Conservation (phyloP, 2,888 invertebrate species). For the Lagria hirta region DNA sequence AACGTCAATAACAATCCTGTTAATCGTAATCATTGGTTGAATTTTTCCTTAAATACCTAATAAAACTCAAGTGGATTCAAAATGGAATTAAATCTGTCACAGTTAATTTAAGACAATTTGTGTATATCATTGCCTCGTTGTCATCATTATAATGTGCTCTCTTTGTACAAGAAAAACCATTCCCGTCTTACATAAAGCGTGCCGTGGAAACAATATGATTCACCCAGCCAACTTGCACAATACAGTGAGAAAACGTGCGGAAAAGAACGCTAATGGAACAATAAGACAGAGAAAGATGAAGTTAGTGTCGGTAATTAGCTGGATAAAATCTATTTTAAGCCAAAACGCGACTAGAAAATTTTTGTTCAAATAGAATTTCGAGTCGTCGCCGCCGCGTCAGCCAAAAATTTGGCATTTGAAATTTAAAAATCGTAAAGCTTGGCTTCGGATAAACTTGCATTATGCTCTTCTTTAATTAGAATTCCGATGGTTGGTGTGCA, state of each 20-base stretch:
- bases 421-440: slow-evolving; percentile 43
- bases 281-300: not conserved
- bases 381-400: slow-evolving; percentile 40
- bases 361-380: slow-evolving; percentile 51
- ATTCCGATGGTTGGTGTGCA: slow-evolving; percentile 30
- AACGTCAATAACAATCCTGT: too few relatives aligned
- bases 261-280: not conserved
- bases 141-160: slow-evolving; percentile 1
- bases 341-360: slow-evolving; percentile 44
- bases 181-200: slow-evolving; percentile 30
- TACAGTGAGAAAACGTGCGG: slow-evolving; percentile 21
- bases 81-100: slow-evolving; percentile 50
- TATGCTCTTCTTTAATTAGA: slow-evolving; percentile 41
- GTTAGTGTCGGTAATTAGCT: slow-evolving; percentile 12
- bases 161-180: slow-evolving; percentile 9
- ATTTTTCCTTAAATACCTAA: slow-evolving; percentile 15
- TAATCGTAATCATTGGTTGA: too few relatives aligned
- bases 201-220: slow-evolving; percentile 37
- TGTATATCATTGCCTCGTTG: slow-evolving; percentile 17
- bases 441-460: slow-evolving; percentile 30
- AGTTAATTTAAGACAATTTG: slow-evolving; percentile 50
- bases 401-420: slow-evolving; percentile 56
- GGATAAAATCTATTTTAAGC: slow-evolving; percentile 45
- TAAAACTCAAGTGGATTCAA: slow-evolving; percentile 20
- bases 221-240: slow-evolving; percentile 32